Conservation (phyloP, 1,140 invertebrate species). For the Uloborus diversus region DNA sequence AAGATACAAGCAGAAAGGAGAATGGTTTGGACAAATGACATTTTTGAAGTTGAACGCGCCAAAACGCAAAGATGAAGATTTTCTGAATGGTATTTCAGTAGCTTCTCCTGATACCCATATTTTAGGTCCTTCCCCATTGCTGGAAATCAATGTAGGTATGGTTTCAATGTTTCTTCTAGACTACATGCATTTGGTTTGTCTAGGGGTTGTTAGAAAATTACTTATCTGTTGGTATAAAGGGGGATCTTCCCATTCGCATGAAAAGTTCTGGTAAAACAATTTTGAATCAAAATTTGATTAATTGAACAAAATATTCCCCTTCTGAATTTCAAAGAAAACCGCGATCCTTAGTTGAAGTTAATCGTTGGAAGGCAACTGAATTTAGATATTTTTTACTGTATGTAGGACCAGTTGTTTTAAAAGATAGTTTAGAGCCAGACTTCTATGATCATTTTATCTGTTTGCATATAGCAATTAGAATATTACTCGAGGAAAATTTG, state of each 20-base stretch:
- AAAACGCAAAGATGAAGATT: too few species aligned
- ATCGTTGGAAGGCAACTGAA: not conserved
- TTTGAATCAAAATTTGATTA: not conserved
- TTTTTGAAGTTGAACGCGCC: not conserved
- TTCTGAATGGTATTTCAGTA: too few species aligned
- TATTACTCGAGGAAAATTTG: not conserved
- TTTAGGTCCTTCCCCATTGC: not conserved
- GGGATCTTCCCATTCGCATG: not conserved
- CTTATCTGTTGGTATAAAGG: not conserved
- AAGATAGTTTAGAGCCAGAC: not conserved
- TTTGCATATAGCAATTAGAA: too few species aligned
- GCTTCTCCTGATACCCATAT: too few species aligned
- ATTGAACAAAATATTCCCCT: not conserved
- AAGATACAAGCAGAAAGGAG: not conserved
- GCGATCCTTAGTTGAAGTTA: not conserved
- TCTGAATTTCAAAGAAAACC: not conserved
- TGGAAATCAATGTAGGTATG: not conserved
- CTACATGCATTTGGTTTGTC: too few species aligned
- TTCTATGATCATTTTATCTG: not conserved
- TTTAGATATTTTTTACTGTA: too few species aligned
- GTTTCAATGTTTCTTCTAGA: not conserved
- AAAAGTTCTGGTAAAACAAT: not conserved
- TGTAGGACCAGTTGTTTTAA: not conserved
- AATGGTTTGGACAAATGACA: not conserved
- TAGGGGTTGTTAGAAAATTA: not conserved